A percentile compares a stretch with the other conserved stretches of the same genome.
Evolutionary conservation across 2,888 invertebrate genomes (phyloP).

Genomic region (Rhyacophila evoluta): DNA sequence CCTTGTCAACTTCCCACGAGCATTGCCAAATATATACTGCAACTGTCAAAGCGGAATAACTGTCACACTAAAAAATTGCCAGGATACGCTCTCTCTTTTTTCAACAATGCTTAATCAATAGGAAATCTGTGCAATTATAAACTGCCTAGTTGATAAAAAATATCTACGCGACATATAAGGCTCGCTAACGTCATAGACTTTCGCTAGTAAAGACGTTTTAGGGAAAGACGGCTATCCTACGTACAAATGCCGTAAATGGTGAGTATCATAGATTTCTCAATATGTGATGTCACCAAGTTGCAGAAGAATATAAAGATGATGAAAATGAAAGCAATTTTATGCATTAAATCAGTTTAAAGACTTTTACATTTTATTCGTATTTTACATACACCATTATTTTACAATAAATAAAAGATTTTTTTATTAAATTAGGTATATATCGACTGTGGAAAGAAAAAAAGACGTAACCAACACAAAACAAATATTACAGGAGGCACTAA

Average conservation of each 20-base stretch:
- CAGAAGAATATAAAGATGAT: too few relatives aligned
- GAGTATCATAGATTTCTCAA: background rate
- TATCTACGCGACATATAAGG: slow-evolving; percentile 26
- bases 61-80: background rate
- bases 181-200: slow-evolving; percentile 27
- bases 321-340: too few relatives aligned
- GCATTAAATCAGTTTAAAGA: too few relatives aligned
- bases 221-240: slow-evolving; percentile 42
- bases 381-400: too few relatives aligned
- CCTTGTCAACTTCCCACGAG: slow-evolving; percentile 26
- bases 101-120: slow-evolving; percentile 16
- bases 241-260: slow-evolving; percentile 7
- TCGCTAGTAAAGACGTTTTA: slow-evolving; percentile 35
- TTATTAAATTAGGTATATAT: too few relatives aligned
- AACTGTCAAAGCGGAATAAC: background rate
- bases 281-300: slow-evolving; percentile 12
- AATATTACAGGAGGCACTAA: too few relatives aligned
- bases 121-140: background rate
- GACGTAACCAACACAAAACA: too few relatives aligned
- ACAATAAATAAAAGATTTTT: too few relatives aligned
- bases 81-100: slow-evolving; percentile 26
- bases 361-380: too few relatives aligned
- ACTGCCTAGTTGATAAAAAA: slow-evolving; percentile 20
- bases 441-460: too few relatives aligned
- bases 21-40: slow-evolving; percentile 15